These are phyloP conservation scores for Sardinella longiceps DNA, from an alignment of 2,797 vertebrate genomes.

Conservation along the genomic window DNA sequence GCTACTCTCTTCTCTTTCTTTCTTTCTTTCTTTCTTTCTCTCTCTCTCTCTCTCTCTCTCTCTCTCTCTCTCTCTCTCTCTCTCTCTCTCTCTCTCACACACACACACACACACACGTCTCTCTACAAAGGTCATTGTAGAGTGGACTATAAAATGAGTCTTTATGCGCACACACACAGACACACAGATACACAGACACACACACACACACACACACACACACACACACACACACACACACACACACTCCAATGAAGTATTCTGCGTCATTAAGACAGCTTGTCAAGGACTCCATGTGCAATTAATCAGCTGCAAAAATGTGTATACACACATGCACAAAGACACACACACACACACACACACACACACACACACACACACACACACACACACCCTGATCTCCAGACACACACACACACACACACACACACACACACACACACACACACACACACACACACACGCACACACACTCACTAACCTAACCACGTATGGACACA, in stretches of 20 bases:
- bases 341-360: background rate
- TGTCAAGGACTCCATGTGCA: background rate
- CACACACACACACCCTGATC: background rate
- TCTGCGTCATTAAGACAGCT: background rate
- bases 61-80: too few relatives aligned
- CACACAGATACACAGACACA: too few relatives aligned
- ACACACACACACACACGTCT: too few relatives aligned
- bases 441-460: background rate
- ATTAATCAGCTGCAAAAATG: conserved; percentile 9
- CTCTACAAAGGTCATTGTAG: background rate
- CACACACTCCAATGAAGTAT: background rate
- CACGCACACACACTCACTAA: background rate
- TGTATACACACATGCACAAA: background rate
- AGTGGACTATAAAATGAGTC: background rate
- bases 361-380: background rate
- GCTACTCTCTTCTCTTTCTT: background rate
- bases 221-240: too few relatives aligned
- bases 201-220: too few relatives aligned
- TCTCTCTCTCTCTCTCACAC: too few relatives aligned
- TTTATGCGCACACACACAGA: too few relatives aligned
- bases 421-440: background rate
- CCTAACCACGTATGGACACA: background rate
- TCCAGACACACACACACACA: background rate
- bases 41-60: too few relatives aligned
- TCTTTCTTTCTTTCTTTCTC: too few relatives aligned